A percentile compares a stretch with the other conserved stretches of the same genome.
Evolutionary conservation across 1,140 invertebrate species (phyloP).

Genomic region (Procambarus virginalis): DNA sequence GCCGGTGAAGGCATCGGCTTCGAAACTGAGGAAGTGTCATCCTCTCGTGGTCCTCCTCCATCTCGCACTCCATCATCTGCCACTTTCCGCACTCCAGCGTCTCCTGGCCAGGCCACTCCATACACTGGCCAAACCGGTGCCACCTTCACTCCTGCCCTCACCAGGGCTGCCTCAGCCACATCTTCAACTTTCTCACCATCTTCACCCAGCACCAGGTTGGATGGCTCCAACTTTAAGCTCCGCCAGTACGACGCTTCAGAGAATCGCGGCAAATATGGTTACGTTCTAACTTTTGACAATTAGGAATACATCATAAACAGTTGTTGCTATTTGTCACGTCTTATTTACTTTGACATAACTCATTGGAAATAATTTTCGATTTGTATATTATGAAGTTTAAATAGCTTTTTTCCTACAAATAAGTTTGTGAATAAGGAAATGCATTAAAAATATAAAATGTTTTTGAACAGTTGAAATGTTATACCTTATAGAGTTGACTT

Average conservation of each 20-base stretch:
- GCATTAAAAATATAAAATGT: too few species aligned
- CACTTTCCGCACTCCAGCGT: not conserved
- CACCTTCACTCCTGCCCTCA: not conserved
- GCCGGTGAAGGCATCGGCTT: constrained; percentile 67
- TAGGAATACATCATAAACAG: not conserved
- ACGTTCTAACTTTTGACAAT: not conserved
- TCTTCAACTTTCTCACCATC: not conserved
- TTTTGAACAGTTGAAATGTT: too few species aligned
- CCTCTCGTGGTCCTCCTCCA: constrained; percentile 16
- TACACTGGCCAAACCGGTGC: not conserved
- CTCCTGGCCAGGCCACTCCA: not conserved
- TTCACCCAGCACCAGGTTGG: constrained; percentile 4
- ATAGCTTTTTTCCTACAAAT: too few species aligned
- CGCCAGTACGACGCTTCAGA: constrained; percentile 46
- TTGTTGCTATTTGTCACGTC: not conserved
- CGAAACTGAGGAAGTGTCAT: constrained; percentile 60
- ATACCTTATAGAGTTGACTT: too few species aligned
- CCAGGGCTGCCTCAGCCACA: not conserved
- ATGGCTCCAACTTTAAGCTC: not conserved
- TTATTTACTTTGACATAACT: too few species aligned
- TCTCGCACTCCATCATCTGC: constrained; percentile 16
- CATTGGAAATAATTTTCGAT: too few species aligned
- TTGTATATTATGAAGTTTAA: too few species aligned
- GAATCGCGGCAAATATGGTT: constrained; percentile 14
- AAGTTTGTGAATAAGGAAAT: too few species aligned